phyloP scores from a whole-genome alignment of 2,797 vertebrate genomes.

The Pampus argenteus region DNA sequence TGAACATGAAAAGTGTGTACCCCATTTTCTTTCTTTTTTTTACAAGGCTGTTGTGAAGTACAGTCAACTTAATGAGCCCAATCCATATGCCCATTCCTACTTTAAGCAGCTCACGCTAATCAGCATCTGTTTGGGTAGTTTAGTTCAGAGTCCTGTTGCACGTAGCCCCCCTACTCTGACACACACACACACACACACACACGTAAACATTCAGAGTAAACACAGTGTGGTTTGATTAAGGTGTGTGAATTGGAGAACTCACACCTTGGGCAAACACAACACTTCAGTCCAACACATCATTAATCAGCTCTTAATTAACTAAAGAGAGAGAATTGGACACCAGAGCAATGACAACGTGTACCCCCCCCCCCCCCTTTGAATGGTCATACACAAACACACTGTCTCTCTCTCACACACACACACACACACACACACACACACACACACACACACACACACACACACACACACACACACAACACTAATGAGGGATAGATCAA shows the following conservation, averaged over 20 bases:
- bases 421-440: slow-evolving; percentile 32
- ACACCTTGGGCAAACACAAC: slow-evolving; percentile 82
- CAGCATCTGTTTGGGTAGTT: slow-evolving; percentile 80
- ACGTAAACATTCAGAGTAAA: slow-evolving; percentile 67
- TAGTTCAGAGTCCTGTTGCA: slow-evolving; percentile 71
- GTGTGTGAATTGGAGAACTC: slow-evolving; percentile 81
- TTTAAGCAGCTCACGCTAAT: slow-evolving; percentile 85
- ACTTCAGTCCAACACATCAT: slow-evolving; percentile 77
- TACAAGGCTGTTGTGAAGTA: slow-evolving; percentile 39
- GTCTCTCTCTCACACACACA: slow-evolving; percentile 25
- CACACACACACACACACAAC: too few relatives aligned
- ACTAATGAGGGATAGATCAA: slow-evolving; percentile 50
- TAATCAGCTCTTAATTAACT: slow-evolving; percentile 84
- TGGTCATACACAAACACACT: slow-evolving; percentile 44
- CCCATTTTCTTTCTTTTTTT: slow-evolving; percentile 34
- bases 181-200: slow-evolving; percentile 34
- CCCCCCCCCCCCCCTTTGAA: slow-evolving; percentile 20
- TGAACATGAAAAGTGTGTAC: slow-evolving; percentile 14
- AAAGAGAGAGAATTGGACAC: slow-evolving; percentile 63
- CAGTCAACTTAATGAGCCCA: slow-evolving; percentile 71
- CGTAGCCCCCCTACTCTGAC: slow-evolving; percentile 59
- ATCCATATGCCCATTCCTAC: slow-evolving; percentile 78
- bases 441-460: slow-evolving; percentile 36
- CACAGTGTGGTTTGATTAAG: slow-evolving; percentile 72
- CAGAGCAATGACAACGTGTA: slow-evolving; percentile 47